Evolutionary conservation across 2,113 vertebrate species (phyloP).

Genomic region (Gnathonemus echidnorhynchus): DNA sequence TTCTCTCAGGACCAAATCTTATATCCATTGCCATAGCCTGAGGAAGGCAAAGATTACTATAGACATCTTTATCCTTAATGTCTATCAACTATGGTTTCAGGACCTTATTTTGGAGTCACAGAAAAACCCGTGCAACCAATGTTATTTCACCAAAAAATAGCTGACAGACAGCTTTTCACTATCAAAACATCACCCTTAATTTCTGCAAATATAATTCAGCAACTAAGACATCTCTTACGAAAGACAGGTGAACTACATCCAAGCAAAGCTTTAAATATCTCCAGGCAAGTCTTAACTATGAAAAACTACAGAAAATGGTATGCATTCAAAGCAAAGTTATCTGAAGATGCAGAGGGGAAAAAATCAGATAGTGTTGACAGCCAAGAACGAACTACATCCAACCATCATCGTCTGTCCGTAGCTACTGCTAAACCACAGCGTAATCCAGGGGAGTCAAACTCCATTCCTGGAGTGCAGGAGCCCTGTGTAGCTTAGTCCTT

Average conservation of each 20-base stretch:
- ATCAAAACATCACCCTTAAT: not conserved
- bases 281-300: not conserved
- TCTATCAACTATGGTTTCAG: not conserved
- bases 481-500: too few species aligned
- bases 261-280: not conserved
- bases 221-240: not conserved
- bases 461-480: too few species aligned
- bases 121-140: not conserved
- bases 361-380: not conserved
- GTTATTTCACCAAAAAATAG: not conserved
- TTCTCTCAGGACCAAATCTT: not conserved
- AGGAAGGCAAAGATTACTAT: not conserved
- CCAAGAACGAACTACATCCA: not conserved
- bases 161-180: not conserved
- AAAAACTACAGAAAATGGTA: not conserved
- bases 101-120: not conserved
- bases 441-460: not conserved
- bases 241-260: not conserved
- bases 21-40: not conserved
- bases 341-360: not conserved
- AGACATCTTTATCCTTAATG: not conserved
- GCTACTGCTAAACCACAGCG: not conserved
- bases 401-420: not conserved
- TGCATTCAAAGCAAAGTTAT: not conserved
- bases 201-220: not conserved